Evolutionary conservation across 2,888 invertebrate species (phyloP).

Genomic region (Cryptocheilus praepositus): DNA sequence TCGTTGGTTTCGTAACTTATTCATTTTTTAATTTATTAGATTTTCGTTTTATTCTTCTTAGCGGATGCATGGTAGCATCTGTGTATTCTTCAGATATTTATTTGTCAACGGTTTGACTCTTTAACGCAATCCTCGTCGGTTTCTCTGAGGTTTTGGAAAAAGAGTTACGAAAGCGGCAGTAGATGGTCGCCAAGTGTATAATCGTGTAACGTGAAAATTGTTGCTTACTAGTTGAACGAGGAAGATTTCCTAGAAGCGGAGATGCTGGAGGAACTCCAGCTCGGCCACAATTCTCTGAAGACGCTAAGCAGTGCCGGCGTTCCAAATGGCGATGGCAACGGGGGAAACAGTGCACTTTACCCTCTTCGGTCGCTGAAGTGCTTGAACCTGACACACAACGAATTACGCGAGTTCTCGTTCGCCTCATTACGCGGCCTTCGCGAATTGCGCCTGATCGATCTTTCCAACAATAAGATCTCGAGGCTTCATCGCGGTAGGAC

Average conservation of each 20-base stretch:
- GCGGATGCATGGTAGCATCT: too few species aligned
- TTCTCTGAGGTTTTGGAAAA: too few species aligned
- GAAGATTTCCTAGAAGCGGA: constrained; percentile 87
- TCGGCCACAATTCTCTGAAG: constrained; percentile 84
- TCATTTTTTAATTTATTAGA: too few species aligned
- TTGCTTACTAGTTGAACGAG: constrained; percentile 78
- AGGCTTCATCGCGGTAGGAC: constrained; percentile 71
- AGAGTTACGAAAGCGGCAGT: neutral
- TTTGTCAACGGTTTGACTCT: too few species aligned
- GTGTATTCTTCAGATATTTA: too few species aligned
- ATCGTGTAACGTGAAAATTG: neutral
- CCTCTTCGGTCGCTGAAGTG: constrained; percentile 82
- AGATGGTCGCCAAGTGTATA: neutral
- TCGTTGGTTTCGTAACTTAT: too few species aligned
- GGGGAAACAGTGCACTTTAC: constrained; percentile 81
- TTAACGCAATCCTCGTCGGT: too few species aligned
- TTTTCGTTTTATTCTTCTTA: too few species aligned
- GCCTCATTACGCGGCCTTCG: constrained; percentile 86
- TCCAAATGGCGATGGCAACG: constrained; percentile 58
- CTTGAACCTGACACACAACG: constrained; percentile 86
- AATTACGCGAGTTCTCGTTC: constrained; percentile 85
- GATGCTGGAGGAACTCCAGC: constrained; percentile 81
- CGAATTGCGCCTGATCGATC: constrained; percentile 83
- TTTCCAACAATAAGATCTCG: constrained; percentile 85
- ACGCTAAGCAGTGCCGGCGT: constrained; percentile 75